Conservation (phyloP, 2,888 invertebrate species). For the Anticlea derivata region DNA sequence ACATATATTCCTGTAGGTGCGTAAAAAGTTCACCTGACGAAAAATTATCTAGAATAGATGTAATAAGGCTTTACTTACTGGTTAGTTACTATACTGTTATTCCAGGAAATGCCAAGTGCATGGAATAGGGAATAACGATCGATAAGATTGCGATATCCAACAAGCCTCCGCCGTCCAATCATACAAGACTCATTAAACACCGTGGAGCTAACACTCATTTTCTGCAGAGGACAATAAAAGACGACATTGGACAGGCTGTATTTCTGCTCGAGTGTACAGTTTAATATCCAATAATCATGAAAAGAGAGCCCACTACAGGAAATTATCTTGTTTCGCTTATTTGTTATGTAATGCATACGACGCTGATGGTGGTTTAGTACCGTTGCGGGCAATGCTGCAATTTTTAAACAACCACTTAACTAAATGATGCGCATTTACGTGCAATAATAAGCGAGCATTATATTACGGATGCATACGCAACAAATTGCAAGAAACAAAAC, state of each 20-base stretch:
- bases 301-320: conserved; percentile 61
- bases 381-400: conserved; percentile 63
- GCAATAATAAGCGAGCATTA: conserved; percentile 45
- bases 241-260: conserved; percentile 28
- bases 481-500: conserved; percentile 34
- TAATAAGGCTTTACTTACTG: too few species aligned
- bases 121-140: conserved; percentile 3
- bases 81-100: conserved; percentile 1
- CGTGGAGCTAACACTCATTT: conserved; percentile 23
- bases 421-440: conserved; percentile 52
- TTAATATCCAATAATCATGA: conserved; percentile 59
- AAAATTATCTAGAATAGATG: too few species aligned
- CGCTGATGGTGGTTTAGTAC: conserved; percentile 67
- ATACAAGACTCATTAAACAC: conserved; percentile 17
- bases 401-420: conserved; percentile 60
- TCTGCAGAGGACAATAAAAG: conserved; percentile 26
- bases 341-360: conserved; percentile 58
- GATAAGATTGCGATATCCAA: conserved; percentile 12
- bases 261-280: conserved; percentile 39
- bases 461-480: conserved; percentile 41
- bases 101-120: conserved; percentile 3
- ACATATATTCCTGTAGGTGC: too few species aligned
- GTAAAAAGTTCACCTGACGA: too few species aligned
- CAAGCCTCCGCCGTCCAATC: conserved; percentile 17
- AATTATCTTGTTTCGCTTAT: conserved; percentile 67